Base-by-base conservation (phyloP, 2,888 invertebrate species). In the Meganola albula region DNA sequence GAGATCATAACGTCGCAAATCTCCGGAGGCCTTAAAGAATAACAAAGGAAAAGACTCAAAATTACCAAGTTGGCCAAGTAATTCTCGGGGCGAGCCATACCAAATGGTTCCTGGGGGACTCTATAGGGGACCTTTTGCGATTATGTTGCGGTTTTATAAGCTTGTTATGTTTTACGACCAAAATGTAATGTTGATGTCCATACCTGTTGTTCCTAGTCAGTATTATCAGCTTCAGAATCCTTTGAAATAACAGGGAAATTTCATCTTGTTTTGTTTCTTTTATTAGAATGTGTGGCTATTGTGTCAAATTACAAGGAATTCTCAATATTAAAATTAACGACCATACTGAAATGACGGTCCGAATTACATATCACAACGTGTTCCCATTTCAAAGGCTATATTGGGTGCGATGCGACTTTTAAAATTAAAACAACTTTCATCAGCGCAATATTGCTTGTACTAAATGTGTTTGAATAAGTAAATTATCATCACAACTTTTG, bases 1-100 rank as follows among this genome's bases (percentile, higher is more conserved):
- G 83, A 80, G 82, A 83, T 83, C 80, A 80, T 84, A 83, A 80
- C 79, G 74, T 76, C 71, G 74, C 74, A 66, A 76, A 73, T 72
- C 82, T 78, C 83, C 63, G 65, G 74, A 65, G 79, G 72, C 66
- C 68, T 71, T 71, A 72, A 78, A 76, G 79, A 77, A 83, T 80
- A 80, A 82, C 78, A 82, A 82, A 75, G 78, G 70, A 80, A 77
- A 58, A 79, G 68, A 71, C 72, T 74, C 74, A 77, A 77, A 80
- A 84, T 84, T 84, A 84, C 79, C n/a, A n/a, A n/a, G 73, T 59
- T 67, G 74, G 71, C 61, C 77, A 72, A 72, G 83, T 84, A 84
- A 84, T 84, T 84, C 84, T 77, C 66, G 70, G 77, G 83, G 79
- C 76, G 74, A 74, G 72, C 69, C 63, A 65, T 65, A 58, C 51